Percentiles rank a stretch among this genome's conserved stretches.
phyloP scores from a whole-genome alignment of 2,113 vertebrate species.

The Albula goreensis region DNA sequence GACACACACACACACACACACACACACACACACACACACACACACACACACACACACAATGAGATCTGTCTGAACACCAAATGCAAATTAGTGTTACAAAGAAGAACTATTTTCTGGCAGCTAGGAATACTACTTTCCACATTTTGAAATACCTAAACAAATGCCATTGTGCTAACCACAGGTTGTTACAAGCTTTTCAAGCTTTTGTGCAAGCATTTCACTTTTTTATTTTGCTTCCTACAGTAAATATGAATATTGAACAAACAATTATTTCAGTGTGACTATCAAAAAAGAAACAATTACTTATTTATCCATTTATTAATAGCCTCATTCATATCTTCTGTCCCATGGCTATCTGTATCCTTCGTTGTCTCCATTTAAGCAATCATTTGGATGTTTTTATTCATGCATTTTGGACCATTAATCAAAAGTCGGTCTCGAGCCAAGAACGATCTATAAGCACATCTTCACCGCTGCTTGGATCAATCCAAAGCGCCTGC shows the following conservation, averaged over 20 bases:
- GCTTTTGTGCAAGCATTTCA: too few relatives aligned
- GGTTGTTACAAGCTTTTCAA: too few relatives aligned
- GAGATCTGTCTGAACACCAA: too few relatives aligned
- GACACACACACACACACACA: neutral
- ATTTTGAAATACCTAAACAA: too few relatives aligned
- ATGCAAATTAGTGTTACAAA: too few relatives aligned
- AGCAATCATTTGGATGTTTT: slow-evolving; percentile 18
- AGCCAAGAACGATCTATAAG: neutral
- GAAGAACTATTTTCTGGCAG: too few relatives aligned
- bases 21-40: neutral
- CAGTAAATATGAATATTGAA: neutral
- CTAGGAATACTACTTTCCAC: too few relatives aligned
- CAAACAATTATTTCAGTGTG: neutral
- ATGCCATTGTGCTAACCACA: too few relatives aligned
- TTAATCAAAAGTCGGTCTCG: slow-evolving; percentile 1
- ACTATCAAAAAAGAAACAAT: neutral
- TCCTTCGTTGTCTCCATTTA: neutral
- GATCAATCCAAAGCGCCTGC: neutral
- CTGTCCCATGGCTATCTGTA: neutral
- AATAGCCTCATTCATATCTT: neutral
- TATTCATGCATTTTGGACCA: slow-evolving; percentile 5
- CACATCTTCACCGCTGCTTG: neutral
- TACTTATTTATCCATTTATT: neutral
- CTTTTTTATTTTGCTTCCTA: neutral
- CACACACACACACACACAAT: neutral